Conservation (phyloP, 2,888 invertebrate species). For the Linnaemya vulpina region DNA sequence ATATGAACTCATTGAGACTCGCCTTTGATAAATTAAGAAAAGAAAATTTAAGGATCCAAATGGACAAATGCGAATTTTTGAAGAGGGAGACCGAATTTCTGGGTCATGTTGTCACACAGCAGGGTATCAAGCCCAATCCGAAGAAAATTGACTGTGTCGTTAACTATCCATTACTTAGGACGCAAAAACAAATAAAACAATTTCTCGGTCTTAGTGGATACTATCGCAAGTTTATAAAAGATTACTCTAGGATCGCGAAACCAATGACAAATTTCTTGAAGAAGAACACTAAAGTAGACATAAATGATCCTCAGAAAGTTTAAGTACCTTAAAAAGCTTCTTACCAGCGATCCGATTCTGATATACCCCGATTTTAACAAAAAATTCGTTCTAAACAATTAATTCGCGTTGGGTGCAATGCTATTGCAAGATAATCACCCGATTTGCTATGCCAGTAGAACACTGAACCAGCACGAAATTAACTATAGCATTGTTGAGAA, state of each 20-base stretch:
- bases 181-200: no score
- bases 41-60: no score
- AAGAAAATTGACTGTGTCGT: no score
- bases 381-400: neutral
- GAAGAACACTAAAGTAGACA: neutral
- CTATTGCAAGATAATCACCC: no score
- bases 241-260: slow-evolving; percentile 1
- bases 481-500: neutral
- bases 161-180: no score
- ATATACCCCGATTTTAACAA: slow-evolving; percentile 4
- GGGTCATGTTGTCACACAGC: no score
- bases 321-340: neutral
- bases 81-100: no score
- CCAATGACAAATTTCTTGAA: slow-evolving; percentile 8
- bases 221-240: neutral
- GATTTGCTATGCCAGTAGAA: neutral
- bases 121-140: no score
- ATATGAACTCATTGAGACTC: no score
- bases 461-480: neutral
- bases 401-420: neutral
- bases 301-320: neutral
- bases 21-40: no score
- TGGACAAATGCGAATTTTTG: no score
- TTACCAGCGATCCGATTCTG: neutral
- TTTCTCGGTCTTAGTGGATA: neutral